Conservation (phyloP, 2,113 vertebrate species). For the Chitala chitala region DNA sequence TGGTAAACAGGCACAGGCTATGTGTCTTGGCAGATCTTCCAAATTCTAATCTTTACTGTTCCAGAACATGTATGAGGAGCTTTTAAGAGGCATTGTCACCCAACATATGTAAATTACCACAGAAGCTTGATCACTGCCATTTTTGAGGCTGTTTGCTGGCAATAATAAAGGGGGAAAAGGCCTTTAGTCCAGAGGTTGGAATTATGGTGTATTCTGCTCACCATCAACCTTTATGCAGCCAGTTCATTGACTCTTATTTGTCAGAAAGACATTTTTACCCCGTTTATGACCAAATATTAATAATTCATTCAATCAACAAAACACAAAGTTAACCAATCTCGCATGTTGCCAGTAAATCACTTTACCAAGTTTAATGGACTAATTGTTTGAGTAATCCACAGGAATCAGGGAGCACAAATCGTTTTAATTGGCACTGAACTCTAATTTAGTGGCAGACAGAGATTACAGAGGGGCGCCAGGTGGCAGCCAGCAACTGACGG, state of each 20-base stretch:
- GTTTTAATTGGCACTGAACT: conserved; percentile 9
- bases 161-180: not conserved
- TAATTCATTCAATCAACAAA: not conserved
- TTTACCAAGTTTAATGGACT: not conserved
- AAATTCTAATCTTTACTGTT: too few relatives aligned
- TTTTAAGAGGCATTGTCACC: too few relatives aligned
- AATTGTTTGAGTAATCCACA: conserved; percentile 10
- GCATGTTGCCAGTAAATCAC: not conserved
- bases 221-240: not conserved
- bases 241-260: not conserved
- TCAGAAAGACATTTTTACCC: not conserved
- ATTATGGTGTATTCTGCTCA: not conserved
- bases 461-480: conserved; percentile 4
- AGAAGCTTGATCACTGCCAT: not conserved
- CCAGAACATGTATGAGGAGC: too few relatives aligned
- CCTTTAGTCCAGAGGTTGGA: not conserved
- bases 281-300: conserved; percentile 6
- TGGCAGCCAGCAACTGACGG: conserved; percentile 4
- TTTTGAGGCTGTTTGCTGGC: not conserved
- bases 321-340: not conserved
- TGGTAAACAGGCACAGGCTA: too few relatives aligned
- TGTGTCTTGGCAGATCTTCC: too few relatives aligned
- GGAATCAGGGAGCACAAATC: not conserved
- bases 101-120: too few relatives aligned
- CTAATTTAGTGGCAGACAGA: conserved; percentile 1